A percentile compares a stretch with the other conserved stretches of the same genome.
These are phyloP conservation scores for Drosophila emarginata DNA, from an alignment of 2,888 invertebrate species.

Conservation along the genomic window DNA sequence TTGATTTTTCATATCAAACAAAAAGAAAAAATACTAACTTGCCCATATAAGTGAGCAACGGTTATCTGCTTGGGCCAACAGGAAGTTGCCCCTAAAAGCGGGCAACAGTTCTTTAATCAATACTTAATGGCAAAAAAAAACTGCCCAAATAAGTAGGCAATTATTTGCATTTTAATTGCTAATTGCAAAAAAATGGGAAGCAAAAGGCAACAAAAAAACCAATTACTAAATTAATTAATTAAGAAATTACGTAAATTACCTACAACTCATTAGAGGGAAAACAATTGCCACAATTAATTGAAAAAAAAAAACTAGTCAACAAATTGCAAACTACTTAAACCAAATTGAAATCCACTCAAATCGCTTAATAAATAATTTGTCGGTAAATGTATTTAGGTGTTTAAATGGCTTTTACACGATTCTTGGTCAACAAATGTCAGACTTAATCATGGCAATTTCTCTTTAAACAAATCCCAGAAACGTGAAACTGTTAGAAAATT, in stretches of 20 bases:
- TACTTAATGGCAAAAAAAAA: neutral
- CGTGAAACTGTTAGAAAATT: neutral
- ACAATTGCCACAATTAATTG: too few relatives aligned
- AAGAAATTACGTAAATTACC: neutral
- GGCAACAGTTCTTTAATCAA: neutral
- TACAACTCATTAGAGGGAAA: neutral
- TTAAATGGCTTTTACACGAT: too few relatives aligned
- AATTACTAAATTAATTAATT: neutral
- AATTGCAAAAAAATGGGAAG: neutral
- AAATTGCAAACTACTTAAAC: neutral
- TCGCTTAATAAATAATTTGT: neutral
- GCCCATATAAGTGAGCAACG: neutral
- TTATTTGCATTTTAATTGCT: neutral
- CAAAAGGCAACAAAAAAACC: neutral
- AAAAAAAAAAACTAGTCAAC: neutral
- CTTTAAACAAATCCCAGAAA: too few relatives aligned
- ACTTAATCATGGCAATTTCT: too few relatives aligned
- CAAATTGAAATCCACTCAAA: conserved; percentile 1
- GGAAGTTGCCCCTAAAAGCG: neutral
- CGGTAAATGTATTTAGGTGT: too few relatives aligned
- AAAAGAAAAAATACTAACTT: too few relatives aligned
- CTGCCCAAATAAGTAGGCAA: conserved; percentile 4
- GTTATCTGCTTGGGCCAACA: neutral
- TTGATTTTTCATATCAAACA: too few relatives aligned
- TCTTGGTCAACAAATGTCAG: too few relatives aligned